A percentile compares a stretch with the other conserved stretches of the same genome.
phyloP scores from a whole-genome alignment of 2,797 vertebrate species.

The Somateria mollissima region DNA sequence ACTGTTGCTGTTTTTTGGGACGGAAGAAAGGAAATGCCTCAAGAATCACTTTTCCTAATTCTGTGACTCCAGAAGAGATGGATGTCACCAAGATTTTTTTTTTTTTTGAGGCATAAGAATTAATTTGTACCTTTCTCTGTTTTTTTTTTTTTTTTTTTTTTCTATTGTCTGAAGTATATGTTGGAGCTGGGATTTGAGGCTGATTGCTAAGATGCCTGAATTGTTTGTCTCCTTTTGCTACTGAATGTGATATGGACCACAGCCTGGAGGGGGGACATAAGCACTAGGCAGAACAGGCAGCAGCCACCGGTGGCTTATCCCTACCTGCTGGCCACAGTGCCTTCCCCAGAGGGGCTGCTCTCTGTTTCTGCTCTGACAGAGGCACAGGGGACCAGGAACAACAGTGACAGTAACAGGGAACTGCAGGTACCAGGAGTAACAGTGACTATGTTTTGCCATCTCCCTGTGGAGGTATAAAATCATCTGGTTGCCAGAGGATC shows the following conservation, averaged over 20 bases:
- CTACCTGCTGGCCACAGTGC: not conserved
- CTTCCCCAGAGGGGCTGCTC: not conserved
- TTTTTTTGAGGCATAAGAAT: not conserved
- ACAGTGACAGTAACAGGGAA: not conserved
- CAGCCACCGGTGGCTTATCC: not conserved
- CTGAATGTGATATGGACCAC: not conserved
- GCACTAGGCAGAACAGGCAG: not conserved
- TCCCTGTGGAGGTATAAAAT: not conserved
- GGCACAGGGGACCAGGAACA: not conserved
- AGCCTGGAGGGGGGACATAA: not conserved
- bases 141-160: not conserved
- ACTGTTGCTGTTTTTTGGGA: not conserved
- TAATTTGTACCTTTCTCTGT: not conserved
- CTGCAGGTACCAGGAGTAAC: not conserved
- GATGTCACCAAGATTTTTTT: not conserved
- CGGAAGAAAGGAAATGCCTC: not conserved
- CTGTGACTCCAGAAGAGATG: not conserved
- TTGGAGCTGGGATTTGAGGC: not conserved
- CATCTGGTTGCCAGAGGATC: not conserved
- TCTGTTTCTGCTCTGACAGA: not conserved
- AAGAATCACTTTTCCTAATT: not conserved
- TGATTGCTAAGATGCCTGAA: not conserved
- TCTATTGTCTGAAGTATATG: not conserved
- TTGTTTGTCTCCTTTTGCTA: not conserved
- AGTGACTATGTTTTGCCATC: not conserved